Conservation (phyloP, 1,140 invertebrate genomes). For the Apis laboriosa region DNA sequence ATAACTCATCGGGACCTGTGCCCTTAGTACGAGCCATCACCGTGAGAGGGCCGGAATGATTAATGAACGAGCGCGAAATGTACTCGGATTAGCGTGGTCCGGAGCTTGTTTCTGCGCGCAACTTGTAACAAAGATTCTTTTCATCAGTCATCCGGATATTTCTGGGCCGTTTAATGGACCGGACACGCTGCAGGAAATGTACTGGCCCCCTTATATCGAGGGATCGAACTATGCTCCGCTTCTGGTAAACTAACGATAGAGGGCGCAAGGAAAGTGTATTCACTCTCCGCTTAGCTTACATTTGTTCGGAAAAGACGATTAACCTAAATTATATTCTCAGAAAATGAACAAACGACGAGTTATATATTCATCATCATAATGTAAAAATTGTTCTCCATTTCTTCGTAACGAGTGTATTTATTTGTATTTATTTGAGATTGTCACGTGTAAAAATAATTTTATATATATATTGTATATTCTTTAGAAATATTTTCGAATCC, state of each 20-base stretch:
- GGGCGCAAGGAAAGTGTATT: no score
- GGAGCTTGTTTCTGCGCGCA: slow-evolving; percentile 41
- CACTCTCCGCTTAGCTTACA: no score
- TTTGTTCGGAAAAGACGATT: no score
- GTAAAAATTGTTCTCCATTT: no score
- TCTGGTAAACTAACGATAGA: slow-evolving; percentile 23
- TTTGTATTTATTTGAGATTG: no score
- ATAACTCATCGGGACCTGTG: slow-evolving; percentile 64
- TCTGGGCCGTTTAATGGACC: slow-evolving; percentile 48
- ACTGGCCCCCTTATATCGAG: background rate
- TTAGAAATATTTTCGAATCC: no score
- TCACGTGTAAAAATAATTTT: no score
- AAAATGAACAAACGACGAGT: background rate
- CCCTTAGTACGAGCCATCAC: slow-evolving; percentile 55
- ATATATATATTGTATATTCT: no score
- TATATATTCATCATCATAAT: background rate
- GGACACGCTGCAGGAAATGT: slow-evolving; percentile 43
- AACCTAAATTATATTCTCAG: no score
- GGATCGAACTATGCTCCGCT: slow-evolving; percentile 13
- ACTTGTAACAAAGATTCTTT: slow-evolving; percentile 59
- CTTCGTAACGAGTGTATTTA: no score
- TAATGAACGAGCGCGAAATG: slow-evolving; percentile 59
- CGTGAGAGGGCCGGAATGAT: slow-evolving; percentile 52
- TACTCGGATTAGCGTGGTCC: slow-evolving; percentile 55
- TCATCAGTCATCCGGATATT: slow-evolving; percentile 51